These are phyloP conservation scores for Lampropteryx suffumata DNA, from an alignment of 2,888 invertebrate genomes.

Conservation along the genomic window DNA sequence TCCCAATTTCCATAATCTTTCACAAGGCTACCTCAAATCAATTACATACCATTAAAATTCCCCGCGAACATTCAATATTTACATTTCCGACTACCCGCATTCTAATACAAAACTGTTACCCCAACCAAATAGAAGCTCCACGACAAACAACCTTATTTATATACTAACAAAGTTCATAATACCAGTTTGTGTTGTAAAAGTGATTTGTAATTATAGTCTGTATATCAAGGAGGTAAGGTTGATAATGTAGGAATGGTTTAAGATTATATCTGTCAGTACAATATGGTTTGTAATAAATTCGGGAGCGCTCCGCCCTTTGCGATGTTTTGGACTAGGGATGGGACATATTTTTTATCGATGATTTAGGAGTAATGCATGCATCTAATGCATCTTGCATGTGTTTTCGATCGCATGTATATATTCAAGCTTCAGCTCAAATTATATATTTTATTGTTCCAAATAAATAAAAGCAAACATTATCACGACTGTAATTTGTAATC, in stretches of 20 bases:
- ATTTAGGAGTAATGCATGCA: no score
- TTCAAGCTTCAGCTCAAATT: no score
- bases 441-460: no score
- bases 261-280: slow-evolving; percentile 55
- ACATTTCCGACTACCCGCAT: slow-evolving; percentile 31
- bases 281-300: slow-evolving; percentile 72
- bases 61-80: slow-evolving; percentile 17
- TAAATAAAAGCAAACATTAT: no score
- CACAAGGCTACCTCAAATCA: slow-evolving; percentile 6
- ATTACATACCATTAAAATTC: slow-evolving; percentile 16
- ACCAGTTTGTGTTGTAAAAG: neutral
- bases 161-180: neutral
- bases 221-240: slow-evolving; percentile 35
- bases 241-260: slow-evolving; percentile 22
- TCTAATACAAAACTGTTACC: slow-evolving; percentile 9
- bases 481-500: no score
- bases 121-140: neutral
- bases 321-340: slow-evolving; percentile 46
- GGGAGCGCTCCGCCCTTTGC: slow-evolving; percentile 51
- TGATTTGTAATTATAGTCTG: slow-evolving; percentile 33
- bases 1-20: neutral
- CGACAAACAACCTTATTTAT: slow-evolving; percentile 10
- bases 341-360: slow-evolving; percentile 7
- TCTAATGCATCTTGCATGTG: no score
- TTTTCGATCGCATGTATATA: no score